Conservation (phyloP, 2,113 vertebrate genomes). For the Gambusia holbrooki region DNA sequence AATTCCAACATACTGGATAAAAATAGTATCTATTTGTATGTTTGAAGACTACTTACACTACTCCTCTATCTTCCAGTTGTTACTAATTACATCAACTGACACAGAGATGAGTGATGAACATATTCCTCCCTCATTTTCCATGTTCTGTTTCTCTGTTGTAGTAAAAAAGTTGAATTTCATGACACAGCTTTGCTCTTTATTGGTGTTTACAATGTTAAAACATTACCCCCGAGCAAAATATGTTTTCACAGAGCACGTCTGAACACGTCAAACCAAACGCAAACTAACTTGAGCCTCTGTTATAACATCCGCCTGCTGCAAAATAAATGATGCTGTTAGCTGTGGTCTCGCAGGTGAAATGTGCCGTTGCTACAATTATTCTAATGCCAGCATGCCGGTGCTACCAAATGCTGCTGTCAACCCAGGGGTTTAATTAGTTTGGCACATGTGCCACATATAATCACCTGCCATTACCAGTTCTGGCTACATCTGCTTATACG, state of each 20-base stretch:
- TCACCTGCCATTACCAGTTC: constrained; percentile 97
- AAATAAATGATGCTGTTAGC: constrained; percentile 83
- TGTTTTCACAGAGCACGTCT: constrained; percentile 18
- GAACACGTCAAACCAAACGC: constrained; percentile 43
- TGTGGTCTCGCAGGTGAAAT: constrained; percentile 81
- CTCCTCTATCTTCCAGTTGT: neutral
- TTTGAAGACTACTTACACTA: neutral
- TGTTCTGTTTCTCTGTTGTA: neutral
- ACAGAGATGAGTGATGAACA: neutral
- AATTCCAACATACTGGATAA: neutral
- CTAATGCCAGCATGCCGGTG: constrained; percentile 85
- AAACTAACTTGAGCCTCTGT: constrained; percentile 44
- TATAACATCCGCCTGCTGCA: constrained; percentile 65
- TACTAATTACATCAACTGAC: neutral
- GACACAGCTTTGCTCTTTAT: neutral
- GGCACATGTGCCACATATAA: constrained; percentile 93
- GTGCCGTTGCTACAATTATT: constrained; percentile 84
- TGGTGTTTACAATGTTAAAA: neutral
- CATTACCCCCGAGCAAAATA: neutral
- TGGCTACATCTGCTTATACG: constrained; percentile 91
- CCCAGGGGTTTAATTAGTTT: constrained; percentile 94
- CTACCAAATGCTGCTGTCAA: constrained; percentile 96
- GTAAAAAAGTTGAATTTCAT: neutral
- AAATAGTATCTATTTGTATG: neutral
- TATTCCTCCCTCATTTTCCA: neutral